A percentile compares a stretch with the other conserved stretches of the same genome.
Evolutionary conservation across 2,113 vertebrate species (phyloP).

Genomic region (Corythaixoides concolor): DNA sequence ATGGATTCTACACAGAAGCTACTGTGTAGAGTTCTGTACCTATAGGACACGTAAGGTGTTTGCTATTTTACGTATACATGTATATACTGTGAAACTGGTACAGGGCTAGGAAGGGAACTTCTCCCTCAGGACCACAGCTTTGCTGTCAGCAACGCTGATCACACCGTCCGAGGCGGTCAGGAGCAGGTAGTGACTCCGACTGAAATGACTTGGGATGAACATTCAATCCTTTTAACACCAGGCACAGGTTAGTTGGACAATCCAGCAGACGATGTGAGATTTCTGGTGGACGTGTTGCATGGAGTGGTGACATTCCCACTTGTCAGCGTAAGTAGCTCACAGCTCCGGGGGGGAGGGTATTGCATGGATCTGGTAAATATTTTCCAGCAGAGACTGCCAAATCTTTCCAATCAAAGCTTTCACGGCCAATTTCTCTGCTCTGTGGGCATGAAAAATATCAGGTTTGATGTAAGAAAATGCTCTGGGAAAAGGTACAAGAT

Average conservation of each 20-base stretch:
- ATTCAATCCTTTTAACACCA: background rate
- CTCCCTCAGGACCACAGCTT: background rate
- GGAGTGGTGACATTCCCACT: background rate
- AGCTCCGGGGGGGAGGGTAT: rapidly evolving
- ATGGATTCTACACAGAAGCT: background rate
- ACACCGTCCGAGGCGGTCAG: rapidly evolving
- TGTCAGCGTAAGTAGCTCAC: slow-evolving; percentile 51
- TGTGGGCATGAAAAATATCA: background rate
- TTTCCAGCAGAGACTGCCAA: background rate
- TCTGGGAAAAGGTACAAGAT: background rate
- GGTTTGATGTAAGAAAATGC: background rate
- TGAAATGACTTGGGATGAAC: background rate
- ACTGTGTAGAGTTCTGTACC: background rate
- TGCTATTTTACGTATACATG: rapidly evolving
- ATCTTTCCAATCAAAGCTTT: background rate
- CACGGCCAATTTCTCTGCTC: background rate
- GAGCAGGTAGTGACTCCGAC: background rate
- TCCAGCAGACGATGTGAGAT: background rate
- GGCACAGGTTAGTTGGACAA: slow-evolving; percentile 53
- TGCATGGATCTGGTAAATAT: background rate
- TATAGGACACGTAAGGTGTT: rapidly evolving
- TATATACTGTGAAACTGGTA: background rate
- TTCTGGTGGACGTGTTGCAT: background rate
- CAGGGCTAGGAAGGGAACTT: background rate
- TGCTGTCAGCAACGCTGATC: background rate